phyloP scores from a whole-genome alignment of 1,140 invertebrate genomes.

The Lordiphosa clarofinis region DNA sequence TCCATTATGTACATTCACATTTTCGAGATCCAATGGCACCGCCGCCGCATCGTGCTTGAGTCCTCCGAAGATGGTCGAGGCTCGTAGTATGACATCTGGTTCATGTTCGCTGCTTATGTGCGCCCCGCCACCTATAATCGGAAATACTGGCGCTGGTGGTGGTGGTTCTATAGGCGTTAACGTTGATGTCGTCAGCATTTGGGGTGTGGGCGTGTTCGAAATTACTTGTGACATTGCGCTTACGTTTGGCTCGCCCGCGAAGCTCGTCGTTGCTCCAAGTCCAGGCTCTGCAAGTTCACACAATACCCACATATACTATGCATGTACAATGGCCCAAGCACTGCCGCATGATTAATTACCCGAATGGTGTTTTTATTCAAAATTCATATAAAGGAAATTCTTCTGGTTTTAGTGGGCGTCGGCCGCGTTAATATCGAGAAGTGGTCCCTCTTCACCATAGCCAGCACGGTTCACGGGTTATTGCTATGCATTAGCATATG shows the following conservation, averaged over 20 bases:
- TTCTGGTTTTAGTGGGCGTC: slow-evolving; percentile 55
- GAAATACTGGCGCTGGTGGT: slow-evolving; percentile 36
- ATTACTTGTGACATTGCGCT: slow-evolving; percentile 71
- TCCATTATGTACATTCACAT: slow-evolving; percentile 54
- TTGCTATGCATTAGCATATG: slow-evolving; percentile 8
- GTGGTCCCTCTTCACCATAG: slow-evolving; percentile 42
- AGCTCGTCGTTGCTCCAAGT: slow-evolving; percentile 16
- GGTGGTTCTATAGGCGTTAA: slow-evolving; percentile 60
- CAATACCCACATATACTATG: slow-evolving; percentile 6
- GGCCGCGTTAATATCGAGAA: slow-evolving; percentile 57
- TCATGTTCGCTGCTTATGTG: slow-evolving; percentile 40
- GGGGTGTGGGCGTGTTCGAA: slow-evolving; percentile 70
- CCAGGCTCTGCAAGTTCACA: slow-evolving; percentile 29
- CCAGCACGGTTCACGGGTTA: slow-evolving; percentile 31
- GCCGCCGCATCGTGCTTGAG: slow-evolving; percentile 32
- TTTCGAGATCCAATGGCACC: slow-evolving; percentile 55
- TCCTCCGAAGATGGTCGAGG: slow-evolving; percentile 53
- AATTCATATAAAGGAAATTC: slow-evolving; percentile 52
- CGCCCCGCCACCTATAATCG: slow-evolving; percentile 35
- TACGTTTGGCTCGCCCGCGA: slow-evolving; percentile 19
- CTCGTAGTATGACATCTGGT: slow-evolving; percentile 46
- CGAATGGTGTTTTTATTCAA: slow-evolving; percentile 39
- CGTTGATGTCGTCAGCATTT: slow-evolving; percentile 76
- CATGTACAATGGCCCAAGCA: not conserved
- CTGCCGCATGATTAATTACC: slow-evolving; percentile 35